These are phyloP conservation scores for Phataginus tetradactyla DNA, from an alignment of 2,797 vertebrate species.

Conservation along the genomic window DNA sequence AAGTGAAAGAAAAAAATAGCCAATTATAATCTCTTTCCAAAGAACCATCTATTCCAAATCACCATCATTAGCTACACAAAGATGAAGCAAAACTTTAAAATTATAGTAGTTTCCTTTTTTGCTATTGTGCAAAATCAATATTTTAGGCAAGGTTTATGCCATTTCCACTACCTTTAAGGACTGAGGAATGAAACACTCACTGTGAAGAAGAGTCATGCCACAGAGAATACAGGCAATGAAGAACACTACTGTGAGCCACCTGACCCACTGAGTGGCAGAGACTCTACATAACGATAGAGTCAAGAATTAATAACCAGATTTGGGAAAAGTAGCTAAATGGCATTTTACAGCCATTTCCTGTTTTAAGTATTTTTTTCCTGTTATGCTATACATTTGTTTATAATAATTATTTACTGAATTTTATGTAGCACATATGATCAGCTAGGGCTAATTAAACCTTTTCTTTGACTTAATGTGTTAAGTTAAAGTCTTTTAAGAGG, in stretches of 20 bases:
- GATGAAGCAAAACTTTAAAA: neutral
- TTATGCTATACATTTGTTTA: neutral
- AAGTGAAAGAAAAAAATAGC: neutral
- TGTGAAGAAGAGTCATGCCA: neutral
- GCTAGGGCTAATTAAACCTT: neutral
- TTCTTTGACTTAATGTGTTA: neutral
- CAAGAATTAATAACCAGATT: neutral
- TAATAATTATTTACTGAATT: neutral
- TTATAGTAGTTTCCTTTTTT: neutral
- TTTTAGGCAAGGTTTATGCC: neutral
- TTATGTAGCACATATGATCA: neutral
- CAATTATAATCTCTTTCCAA: neutral
- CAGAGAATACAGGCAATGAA: neutral
- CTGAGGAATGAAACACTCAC: neutral
- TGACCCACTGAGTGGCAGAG: neutral
- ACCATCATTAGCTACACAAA: neutral
- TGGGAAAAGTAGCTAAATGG: neutral
- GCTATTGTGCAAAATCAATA: neutral
- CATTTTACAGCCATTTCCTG: neutral
- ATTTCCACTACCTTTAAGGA: neutral
- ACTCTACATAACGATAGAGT: neutral
- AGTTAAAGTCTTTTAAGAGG: neutral
- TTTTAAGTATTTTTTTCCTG: neutral
- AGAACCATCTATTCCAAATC: neutral
- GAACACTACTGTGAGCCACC: neutral